Conservation (phyloP, 2,888 invertebrate species). For the Neuroscelio doddi region DNA sequence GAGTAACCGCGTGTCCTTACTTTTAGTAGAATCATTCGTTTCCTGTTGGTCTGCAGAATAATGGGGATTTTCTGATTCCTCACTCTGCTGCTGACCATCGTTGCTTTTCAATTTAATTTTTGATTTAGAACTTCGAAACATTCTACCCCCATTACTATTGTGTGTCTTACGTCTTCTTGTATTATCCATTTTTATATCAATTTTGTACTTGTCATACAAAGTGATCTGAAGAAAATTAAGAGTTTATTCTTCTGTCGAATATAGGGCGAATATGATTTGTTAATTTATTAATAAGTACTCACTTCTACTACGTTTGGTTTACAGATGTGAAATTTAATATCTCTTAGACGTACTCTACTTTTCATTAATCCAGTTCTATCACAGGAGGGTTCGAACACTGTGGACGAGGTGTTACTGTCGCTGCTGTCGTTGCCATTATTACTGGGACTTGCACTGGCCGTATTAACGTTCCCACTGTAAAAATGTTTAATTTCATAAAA, state of each 20-base stretch:
- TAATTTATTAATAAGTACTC: slow-evolving; percentile 22
- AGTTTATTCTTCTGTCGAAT: background rate
- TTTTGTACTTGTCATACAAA: slow-evolving; percentile 56
- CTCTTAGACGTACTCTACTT: slow-evolving; percentile 53
- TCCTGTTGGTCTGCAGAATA: no score
- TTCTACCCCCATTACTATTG: background rate
- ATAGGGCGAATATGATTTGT: no score
- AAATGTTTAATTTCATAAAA: no score
- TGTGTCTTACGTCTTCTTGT: slow-evolving; percentile 10
- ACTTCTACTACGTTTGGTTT: slow-evolving; percentile 59
- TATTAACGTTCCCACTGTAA: no score
- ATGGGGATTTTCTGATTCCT: no score
- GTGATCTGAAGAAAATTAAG: slow-evolving; percentile 55
- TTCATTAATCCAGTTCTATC: slow-evolving; percentile 66
- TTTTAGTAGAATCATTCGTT: background rate
- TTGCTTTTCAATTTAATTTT: slow-evolving; percentile 1
- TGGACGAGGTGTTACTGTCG: slow-evolving; percentile 29
- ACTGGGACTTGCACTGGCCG: background rate
- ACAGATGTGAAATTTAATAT: slow-evolving; percentile 61
- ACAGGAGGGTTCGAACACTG: slow-evolving; percentile 45
- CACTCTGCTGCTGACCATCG: background rate
- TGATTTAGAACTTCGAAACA: background rate
- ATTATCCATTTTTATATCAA: slow-evolving; percentile 56
- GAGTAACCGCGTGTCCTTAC: background rate
- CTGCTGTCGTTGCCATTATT: slow-evolving; percentile 28